A percentile compares a stretch with the other conserved stretches of the same genome.
phyloP scores from a whole-genome alignment of 1,140 invertebrate species.

The Drosophila pectinifera region DNA sequence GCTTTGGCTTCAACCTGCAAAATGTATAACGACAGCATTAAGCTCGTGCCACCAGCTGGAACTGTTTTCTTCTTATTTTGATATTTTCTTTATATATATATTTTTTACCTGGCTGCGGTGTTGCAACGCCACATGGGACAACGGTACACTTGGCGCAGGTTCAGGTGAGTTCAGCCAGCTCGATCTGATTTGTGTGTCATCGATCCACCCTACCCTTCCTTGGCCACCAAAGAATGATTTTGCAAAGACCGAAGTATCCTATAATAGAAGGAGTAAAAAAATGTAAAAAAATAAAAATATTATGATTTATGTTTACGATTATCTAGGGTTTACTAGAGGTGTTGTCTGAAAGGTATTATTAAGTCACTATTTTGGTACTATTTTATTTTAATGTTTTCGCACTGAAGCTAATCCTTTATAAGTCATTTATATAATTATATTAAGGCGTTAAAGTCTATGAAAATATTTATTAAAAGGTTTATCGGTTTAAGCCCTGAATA shows the following conservation, averaged over 20 bases:
- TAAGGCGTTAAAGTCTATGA: too few relatives aligned
- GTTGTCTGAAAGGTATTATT: too few relatives aligned
- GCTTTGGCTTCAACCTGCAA: slow-evolving; percentile 70
- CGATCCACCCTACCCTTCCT: background rate
- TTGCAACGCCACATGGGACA: slow-evolving; percentile 66
- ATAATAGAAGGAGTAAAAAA: background rate
- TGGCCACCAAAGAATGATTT: background rate
- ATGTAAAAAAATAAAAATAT: too few relatives aligned
- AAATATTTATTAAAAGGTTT: too few relatives aligned
- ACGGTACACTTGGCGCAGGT: slow-evolving; percentile 75
- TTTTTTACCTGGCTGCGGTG: slow-evolving; percentile 26
- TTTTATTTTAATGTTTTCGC: too few relatives aligned
- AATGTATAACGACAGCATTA: slow-evolving; percentile 84
- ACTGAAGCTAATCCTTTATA: too few relatives aligned
- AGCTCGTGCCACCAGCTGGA: slow-evolving; percentile 82
- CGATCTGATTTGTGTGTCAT: slow-evolving; percentile 78
- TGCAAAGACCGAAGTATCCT: background rate
- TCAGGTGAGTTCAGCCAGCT: slow-evolving; percentile 69
- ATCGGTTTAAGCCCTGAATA: too few relatives aligned
- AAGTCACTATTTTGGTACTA: too few relatives aligned
- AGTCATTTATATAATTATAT: too few relatives aligned
- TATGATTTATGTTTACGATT: background rate
- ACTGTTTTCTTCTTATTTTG: slow-evolving; percentile 43
- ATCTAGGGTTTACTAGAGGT: too few relatives aligned
- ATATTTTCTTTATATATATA: slow-evolving; percentile 11